These are phyloP conservation scores for Exephanes ischioxanthus DNA, from an alignment of 2,888 invertebrate species.

Conservation along the genomic window DNA sequence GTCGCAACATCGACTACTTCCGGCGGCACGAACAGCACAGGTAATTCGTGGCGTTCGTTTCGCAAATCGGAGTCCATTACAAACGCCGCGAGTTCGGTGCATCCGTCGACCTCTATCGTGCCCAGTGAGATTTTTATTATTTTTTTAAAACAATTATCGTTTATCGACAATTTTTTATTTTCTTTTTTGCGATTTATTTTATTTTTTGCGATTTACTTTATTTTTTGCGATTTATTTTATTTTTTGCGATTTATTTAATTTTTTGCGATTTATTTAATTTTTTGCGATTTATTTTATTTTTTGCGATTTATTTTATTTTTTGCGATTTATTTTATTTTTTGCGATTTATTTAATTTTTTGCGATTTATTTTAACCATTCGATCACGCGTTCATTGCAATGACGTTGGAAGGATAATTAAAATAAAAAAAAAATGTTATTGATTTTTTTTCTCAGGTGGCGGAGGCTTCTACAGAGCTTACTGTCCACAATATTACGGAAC, in stretches of 20 bases:
- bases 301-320: neutral
- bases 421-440: neutral
- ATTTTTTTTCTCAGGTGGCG: constrained; percentile 77
- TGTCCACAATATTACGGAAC: constrained; percentile 86
- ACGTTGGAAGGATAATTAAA: neutral
- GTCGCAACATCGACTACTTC: constrained; percentile 82
- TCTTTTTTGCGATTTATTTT: neutral
- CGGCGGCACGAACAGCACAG: constrained; percentile 82
- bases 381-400: neutral
- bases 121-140: constrained; percentile 61
- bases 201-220: neutral
- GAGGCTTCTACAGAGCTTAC: constrained; percentile 83
- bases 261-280: neutral
- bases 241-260: too few species aligned
- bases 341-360: too few species aligned
- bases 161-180: neutral
- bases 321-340: neutral
- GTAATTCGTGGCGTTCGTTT: constrained; percentile 71
- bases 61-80: constrained; percentile 62
- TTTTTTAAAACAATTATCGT: neutral
- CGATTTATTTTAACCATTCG: neutral
- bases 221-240: neutral
- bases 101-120: constrained; percentile 58
- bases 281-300: too few species aligned
- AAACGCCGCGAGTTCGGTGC: constrained; percentile 57